Base-by-base conservation (phyloP, 1,140 invertebrate genomes). In the Steinernema feltiae region DNA sequence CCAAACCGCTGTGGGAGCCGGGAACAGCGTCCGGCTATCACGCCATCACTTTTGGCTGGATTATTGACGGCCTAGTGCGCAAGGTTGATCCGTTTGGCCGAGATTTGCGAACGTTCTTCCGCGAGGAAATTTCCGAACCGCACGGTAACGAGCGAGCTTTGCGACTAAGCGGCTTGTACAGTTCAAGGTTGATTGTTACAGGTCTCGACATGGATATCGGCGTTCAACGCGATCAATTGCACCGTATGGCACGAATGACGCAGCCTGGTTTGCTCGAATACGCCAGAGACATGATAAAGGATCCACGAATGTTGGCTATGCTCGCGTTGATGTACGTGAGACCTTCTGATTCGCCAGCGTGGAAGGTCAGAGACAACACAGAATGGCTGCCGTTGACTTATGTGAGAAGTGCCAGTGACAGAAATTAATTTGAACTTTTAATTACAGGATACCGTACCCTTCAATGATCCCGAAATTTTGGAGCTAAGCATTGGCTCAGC, bases 111-210 rank as follows among this genome's bases (percentile, higher is more conserved):
- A 71, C 81, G 41, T 88, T 88, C 74, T 87, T 87, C 80, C 69
- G 82, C 27, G 87, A 88, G 31, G 87, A 88, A 78, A 87, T 88
- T 30, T 86, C 87, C 18, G 18, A 82, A 69, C 83, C 83, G 24
- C 82, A 87, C 83, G 87, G 86, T 84, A 32, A 32, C 18, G 35
- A 41, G 35, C 35, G 53, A n/a, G 53, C 24, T 63, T 7, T 15
- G 15, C 12, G 53, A n/a, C 24, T 63, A 63, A 27, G 12, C n/a
- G n/a, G n/a, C n/a, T n/a, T n/a, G n/a, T n/a, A n/a, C 17, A 31
- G 30, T 48, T 41, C 0, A 74, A 21, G 24, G 41, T 0, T 15
- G 46, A 1, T 27, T 32, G 32, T 74, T 48, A n/a, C 71, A 79
- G 78, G 73, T 17, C 31, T 79, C 3, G 76, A 79, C 41, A 46